A percentile compares a stretch with the other conserved stretches of the same genome.
phyloP scores from a whole-genome alignment of 2,888 invertebrate genomes.

The Gisinianus flammeolus region DNA sequence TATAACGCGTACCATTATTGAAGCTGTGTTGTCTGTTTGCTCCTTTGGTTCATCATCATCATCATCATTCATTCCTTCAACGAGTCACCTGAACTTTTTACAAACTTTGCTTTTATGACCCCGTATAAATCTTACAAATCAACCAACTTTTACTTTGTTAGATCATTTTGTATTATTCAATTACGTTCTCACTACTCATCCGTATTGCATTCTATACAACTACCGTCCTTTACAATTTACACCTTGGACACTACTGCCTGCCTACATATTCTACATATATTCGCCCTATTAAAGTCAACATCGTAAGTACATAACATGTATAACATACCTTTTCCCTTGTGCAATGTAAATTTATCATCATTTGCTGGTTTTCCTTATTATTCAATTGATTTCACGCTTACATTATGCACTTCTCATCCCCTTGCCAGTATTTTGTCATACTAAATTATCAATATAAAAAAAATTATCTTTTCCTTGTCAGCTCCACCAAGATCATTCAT shows the following conservation, averaged over 20 bases:
- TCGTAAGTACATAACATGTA: neutral
- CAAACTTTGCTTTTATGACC: slow-evolving; percentile 39
- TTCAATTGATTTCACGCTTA: neutral
- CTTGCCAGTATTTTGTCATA: neutral
- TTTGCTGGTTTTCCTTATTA: neutral
- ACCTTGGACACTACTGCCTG: neutral
- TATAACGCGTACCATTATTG: neutral
- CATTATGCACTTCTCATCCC: neutral
- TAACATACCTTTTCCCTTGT: too few relatives aligned
- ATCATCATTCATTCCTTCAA: slow-evolving; percentile 38
- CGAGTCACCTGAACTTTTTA: slow-evolving; percentile 40
- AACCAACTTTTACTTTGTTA: neutral
- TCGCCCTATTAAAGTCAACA: neutral
- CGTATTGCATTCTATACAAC: neutral
- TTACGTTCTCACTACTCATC: neutral
- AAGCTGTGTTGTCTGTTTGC: neutral
- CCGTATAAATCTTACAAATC: slow-evolving; percentile 33
- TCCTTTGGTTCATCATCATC: slow-evolving; percentile 1
- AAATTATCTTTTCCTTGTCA: too few relatives aligned
- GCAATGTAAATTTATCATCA: neutral
- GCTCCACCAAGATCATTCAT: too few relatives aligned
- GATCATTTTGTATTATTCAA: neutral
- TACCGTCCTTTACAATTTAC: neutral
- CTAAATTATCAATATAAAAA: neutral
- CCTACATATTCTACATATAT: neutral